Base-by-base conservation (phyloP, 2,797 vertebrate genomes). In the Emydoidea blandingii region DNA sequence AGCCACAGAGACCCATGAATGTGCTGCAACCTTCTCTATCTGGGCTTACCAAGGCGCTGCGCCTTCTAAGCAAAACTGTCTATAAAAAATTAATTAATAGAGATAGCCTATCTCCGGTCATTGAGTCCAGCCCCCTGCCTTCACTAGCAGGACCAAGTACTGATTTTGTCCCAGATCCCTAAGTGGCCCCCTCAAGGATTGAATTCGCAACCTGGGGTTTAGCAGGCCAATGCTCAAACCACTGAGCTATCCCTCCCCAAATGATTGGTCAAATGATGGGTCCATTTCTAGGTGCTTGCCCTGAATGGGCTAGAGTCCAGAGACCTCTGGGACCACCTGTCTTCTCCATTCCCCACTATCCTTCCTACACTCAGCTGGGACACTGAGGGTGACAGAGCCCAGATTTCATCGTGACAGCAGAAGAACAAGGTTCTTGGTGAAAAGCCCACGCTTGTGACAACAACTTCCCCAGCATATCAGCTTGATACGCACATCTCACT, bases 131-230 rank as follows among this genome's bases (percentile, higher is more conserved):
- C 44, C 44, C 44, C 44, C 44, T 44, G 44, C 44, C 44, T 44
- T 44, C 44, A 44, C 2, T 44, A 44, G 44, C 44, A 44, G 44
- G 44, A 44, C 44, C 7, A 44, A 44, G 8, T 44, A 44, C 44
- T 44, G 44, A 44, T 44, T 44, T 44, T 44, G 44, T 44, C 44
- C 7, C 7, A 44, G 44, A 44, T 6, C 44, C 44, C 7, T 44
- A 44, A 44, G 44, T 44, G 44, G 44, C 7, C 44, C 44, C 44
- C 44, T 44, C 1, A 44, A 44, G 44, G 44, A 44, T 44, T 44
- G 44, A 44, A 6, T 8, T 44, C 2, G 1, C 2, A 44, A 44
- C 7, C 44, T 8, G 44, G 44, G 44, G 2, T 44, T 8, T 44
- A 44, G 44, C 7, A 44, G 44, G 44, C 44, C 2, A 44, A 8